Evolutionary conservation across 2,113 vertebrate genomes (phyloP).

Genomic region (Pterocles burchelli): DNA sequence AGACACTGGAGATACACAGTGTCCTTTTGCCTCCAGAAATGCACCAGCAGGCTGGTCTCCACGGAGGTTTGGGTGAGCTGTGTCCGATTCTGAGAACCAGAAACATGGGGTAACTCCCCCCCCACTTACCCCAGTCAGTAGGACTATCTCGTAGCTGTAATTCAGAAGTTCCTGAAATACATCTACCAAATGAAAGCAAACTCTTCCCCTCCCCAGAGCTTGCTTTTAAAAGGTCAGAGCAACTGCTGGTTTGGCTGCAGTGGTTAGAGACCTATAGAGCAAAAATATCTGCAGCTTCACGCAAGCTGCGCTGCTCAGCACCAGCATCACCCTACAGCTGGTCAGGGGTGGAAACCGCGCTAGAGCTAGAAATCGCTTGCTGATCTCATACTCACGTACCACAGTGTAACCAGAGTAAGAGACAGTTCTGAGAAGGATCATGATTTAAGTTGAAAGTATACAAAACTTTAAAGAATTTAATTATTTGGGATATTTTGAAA

Average conservation of each 20-base stretch:
- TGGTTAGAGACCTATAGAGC: background rate
- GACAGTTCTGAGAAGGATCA: background rate
- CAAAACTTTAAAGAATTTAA: background rate
- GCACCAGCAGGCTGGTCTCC: rapidly evolving
- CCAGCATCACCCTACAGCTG: background rate
- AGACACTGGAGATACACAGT: background rate
- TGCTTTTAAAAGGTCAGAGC: background rate
- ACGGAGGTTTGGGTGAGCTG: background rate
- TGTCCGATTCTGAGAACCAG: background rate
- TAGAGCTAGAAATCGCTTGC: background rate
- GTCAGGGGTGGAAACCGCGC: background rate
- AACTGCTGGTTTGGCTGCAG: background rate
- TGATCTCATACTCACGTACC: background rate
- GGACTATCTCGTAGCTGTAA: background rate
- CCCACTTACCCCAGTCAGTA: background rate
- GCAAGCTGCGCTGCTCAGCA: background rate
- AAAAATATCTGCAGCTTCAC: constrained; percentile 8
- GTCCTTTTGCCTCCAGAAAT: background rate
- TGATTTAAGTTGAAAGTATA: background rate
- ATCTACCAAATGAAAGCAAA: background rate
- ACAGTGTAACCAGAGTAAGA: background rate
- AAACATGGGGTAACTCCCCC: background rate
- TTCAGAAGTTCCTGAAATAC: background rate
- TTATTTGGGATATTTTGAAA: background rate
- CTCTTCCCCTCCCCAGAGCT: background rate